Percentiles rank a stretch among this genome's conserved stretches.
phyloP scores from a whole-genome alignment of 1,140 invertebrate genomes.

The Trinorchestia longiramus region DNA sequence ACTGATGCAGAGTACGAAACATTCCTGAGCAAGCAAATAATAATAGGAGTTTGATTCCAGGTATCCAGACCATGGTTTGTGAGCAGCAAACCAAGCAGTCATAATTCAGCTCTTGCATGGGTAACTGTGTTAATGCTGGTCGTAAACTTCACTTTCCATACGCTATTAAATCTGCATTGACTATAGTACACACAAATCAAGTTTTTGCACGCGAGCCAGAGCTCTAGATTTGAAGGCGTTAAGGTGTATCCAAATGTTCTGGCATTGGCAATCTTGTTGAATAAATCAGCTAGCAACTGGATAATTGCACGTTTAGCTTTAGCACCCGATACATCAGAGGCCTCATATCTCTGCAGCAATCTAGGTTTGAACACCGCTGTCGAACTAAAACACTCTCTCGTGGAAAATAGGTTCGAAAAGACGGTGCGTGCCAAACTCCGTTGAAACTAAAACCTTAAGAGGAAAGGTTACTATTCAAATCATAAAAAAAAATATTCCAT shows the following conservation, averaged over 20 bases:
- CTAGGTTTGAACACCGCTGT: background rate
- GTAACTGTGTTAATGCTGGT: background rate
- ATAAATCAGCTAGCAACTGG: slow-evolving; percentile 48
- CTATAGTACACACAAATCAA: background rate
- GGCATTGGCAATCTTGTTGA: slow-evolving; percentile 19
- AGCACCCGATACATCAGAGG: slow-evolving; percentile 39
- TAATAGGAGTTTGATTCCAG: background rate
- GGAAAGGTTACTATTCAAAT: background rate
- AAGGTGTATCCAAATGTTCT: slow-evolving; percentile 37
- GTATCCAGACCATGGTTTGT: background rate
- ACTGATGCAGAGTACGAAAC: background rate
- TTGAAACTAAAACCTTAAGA: background rate
- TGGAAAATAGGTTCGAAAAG: background rate
- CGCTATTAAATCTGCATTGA: slow-evolving; percentile 49
- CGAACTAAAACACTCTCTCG: background rate
- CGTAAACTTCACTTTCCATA: background rate
- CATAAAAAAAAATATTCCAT: background rate
- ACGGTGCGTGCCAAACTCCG: background rate
- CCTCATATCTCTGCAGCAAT: background rate
- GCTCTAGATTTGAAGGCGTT: background rate
- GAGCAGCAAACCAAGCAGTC: background rate
- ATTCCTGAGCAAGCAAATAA: background rate
- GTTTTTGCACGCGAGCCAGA: background rate
- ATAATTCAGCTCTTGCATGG: background rate
- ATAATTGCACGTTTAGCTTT: slow-evolving; percentile 46